A percentile compares a stretch with the other conserved stretches of the same genome.
phyloP scores from a whole-genome alignment of 2,113 vertebrate species.

The Engraulis encrasicolus region DNA sequence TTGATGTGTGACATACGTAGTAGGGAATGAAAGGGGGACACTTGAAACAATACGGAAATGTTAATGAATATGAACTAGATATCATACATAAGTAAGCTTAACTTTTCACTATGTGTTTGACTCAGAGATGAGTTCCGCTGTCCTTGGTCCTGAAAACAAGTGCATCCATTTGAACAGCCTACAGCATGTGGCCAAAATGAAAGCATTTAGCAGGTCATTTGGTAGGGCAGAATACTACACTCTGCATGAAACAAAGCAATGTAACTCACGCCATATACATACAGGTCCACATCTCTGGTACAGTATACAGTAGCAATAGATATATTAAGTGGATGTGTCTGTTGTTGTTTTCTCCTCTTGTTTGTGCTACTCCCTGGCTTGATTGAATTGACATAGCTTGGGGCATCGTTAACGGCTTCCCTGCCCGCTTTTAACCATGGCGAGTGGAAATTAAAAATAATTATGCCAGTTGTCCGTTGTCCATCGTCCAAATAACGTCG shows the following conservation, averaged over 20 bases:
- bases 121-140: constrained; percentile 17
- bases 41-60: neutral
- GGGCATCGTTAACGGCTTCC: constrained; percentile 32
- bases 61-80: neutral
- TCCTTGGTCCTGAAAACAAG: constrained; percentile 42
- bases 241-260: too few relatives aligned
- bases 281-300: too few relatives aligned
- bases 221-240: too few relatives aligned
- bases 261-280: too few relatives aligned
- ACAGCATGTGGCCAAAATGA: neutral
- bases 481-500: too few relatives aligned
- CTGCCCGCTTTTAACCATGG: constrained; percentile 19
- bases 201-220: neutral
- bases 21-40: neutral
- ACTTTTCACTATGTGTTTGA: neutral
- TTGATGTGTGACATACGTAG: neutral
- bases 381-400: constrained; percentile 40
- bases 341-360: neutral
- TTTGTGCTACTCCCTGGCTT: constrained; percentile 14
- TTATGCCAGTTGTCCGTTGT: too few relatives aligned
- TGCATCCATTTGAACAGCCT: neutral
- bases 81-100: neutral
- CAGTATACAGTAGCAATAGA: too few relatives aligned
- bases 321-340: constrained; percentile 4
- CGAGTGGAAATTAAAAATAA: constrained; percentile 29